Percentiles rank a stretch among this genome's conserved stretches.
These are phyloP conservation scores for Agapornis canus DNA, from an alignment of 2,797 vertebrate species.

Conservation along the genomic window DNA sequence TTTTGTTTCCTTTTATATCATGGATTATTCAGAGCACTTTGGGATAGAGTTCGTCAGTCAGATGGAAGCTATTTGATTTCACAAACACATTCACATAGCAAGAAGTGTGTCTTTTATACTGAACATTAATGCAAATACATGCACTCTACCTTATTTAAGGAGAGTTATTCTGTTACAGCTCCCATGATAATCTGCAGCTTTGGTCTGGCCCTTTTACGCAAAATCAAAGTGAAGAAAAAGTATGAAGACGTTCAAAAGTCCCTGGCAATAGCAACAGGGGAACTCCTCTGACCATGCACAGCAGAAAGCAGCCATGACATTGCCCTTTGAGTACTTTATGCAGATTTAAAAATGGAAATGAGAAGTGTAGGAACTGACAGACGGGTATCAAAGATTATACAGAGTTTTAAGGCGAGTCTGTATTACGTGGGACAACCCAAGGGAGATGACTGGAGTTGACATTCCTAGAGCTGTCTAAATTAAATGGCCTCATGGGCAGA, in stretches of 20 bases:
- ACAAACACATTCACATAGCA: constrained; percentile 13
- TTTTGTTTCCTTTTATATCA: constrained; percentile 26
- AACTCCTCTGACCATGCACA: background rate
- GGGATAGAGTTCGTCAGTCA: constrained; percentile 25
- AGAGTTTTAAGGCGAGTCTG: background rate
- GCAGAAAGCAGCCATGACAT: background rate
- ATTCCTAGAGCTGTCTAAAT: background rate
- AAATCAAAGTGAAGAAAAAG: constrained; percentile 5
- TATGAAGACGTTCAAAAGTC: background rate
- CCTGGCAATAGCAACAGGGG: background rate
- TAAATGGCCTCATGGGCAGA: background rate
- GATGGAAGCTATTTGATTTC: constrained; percentile 40
- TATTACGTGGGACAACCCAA: background rate
- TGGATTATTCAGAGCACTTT: constrained; percentile 25
- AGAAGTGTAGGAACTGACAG: background rate
- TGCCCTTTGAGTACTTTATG: background rate
- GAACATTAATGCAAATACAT: constrained; percentile 48
- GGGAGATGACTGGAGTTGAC: background rate
- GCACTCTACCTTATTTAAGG: background rate
- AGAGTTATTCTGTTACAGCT: background rate
- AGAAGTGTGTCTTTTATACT: background rate
- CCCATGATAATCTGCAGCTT: background rate
- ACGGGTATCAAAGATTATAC: background rate
- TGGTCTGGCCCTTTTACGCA: background rate
- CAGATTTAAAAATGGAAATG: background rate